Evolutionary conservation across 1,140 invertebrate species (phyloP).

Genomic region (Zophobas atratus): DNA sequence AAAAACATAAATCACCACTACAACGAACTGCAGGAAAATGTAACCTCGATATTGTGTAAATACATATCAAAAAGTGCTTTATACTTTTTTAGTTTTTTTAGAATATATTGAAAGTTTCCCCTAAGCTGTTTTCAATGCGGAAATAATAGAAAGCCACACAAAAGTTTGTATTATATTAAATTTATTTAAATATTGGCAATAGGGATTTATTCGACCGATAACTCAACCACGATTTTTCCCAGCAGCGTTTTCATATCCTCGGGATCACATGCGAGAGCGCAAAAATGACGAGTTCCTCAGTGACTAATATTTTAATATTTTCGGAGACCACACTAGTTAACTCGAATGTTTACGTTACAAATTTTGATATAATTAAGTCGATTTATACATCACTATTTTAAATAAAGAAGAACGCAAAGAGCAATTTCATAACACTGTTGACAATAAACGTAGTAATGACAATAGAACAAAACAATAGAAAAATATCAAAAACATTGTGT

Average conservation of each 20-base stretch:
- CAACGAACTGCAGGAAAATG: slow-evolving; percentile 49
- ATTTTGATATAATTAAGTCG: too few relatives aligned
- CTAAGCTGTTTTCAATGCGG: slow-evolving; percentile 59
- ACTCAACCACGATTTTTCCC: slow-evolving; percentile 1
- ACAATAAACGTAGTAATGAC: too few relatives aligned
- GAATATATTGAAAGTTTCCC: slow-evolving; percentile 60
- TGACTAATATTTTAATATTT: too few relatives aligned
- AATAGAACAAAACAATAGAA: too few relatives aligned
- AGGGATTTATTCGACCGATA: slow-evolving; percentile 10
- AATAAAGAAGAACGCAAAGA: too few relatives aligned
- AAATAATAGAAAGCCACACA: slow-evolving; percentile 51
- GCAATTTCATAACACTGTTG: too few relatives aligned
- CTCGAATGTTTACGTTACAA: too few relatives aligned
- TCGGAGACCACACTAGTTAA: too few relatives aligned
- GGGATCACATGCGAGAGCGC: not conserved
- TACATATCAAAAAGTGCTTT: slow-evolving; percentile 60
- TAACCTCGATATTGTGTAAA: slow-evolving; percentile 54
- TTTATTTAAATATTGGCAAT: slow-evolving; percentile 51
- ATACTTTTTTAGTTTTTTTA: slow-evolving; percentile 51
- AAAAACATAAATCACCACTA: slow-evolving; percentile 39
- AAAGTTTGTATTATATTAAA: slow-evolving; percentile 50
- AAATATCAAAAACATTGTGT: too few relatives aligned
- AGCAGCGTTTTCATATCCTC: slow-evolving; percentile 1
- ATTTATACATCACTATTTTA: too few relatives aligned
- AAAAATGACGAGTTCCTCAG: too few relatives aligned